Conservation (phyloP, 1,140 invertebrate genomes). For the Glossosoma conforme region DNA sequence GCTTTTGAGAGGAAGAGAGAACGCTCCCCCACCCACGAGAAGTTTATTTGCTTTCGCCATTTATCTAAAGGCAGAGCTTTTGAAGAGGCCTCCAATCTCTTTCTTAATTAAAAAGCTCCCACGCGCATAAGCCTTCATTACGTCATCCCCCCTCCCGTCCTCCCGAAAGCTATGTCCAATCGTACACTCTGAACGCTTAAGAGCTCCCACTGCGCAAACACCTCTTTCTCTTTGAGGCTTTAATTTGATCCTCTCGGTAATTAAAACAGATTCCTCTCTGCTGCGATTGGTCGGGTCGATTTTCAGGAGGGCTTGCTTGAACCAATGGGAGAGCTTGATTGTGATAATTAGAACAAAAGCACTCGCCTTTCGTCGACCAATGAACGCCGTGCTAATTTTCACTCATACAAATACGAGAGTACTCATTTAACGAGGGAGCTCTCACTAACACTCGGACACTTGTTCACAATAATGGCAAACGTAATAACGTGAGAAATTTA, state of each 20-base stretch:
- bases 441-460: not conserved
- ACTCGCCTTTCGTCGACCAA: slow-evolving; percentile 10
- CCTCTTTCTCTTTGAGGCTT: slow-evolving; percentile 4
- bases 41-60: no score
- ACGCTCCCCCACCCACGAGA: no score
- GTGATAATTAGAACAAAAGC: slow-evolving; percentile 33
- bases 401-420: not conserved
- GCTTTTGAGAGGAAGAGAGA: no score
- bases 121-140: slow-evolving; percentile 15
- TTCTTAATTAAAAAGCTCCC: slow-evolving; percentile 29
- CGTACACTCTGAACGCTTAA: no score
- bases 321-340: slow-evolving; percentile 29
- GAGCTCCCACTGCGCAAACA: slow-evolving; percentile 5
- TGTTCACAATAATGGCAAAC: not conserved
- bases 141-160: slow-evolving; percentile 19
- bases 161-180: no score
- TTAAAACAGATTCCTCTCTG: slow-evolving; percentile 23
- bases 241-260: slow-evolving; percentile 29
- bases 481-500: not conserved
- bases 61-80: no score
- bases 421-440: not conserved
- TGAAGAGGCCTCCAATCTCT: slow-evolving; percentile 14
- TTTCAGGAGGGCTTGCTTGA: slow-evolving; percentile 8
- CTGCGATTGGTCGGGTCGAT: slow-evolving; percentile 7
- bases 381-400: slow-evolving; percentile 9